These are phyloP conservation scores for Brachynemurus nebulosus DNA, from an alignment of 2,888 invertebrate genomes.

Conservation along the genomic window DNA sequence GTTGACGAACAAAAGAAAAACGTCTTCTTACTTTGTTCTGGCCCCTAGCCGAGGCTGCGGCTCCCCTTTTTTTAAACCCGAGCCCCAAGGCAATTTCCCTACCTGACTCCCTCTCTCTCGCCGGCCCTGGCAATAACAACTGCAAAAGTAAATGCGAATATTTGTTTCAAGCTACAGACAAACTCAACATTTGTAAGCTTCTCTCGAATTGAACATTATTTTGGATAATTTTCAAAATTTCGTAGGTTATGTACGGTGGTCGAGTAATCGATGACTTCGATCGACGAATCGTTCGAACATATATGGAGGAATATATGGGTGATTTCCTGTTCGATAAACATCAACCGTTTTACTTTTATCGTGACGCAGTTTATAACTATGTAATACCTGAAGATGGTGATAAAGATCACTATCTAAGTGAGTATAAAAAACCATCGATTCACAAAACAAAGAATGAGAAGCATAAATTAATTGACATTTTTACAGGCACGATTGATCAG, in stretches of 20 bases:
- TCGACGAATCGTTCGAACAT: slow-evolving; percentile 69
- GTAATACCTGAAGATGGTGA: slow-evolving; percentile 54
- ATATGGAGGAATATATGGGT: slow-evolving; percentile 91
- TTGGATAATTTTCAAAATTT: background rate
- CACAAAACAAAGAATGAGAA: background rate
- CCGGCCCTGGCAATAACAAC: too few relatives aligned
- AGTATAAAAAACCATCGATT: slow-evolving; percentile 13
- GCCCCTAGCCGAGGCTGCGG: too few relatives aligned
- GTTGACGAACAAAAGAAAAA: too few relatives aligned
- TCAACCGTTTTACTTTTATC: slow-evolving; percentile 83
- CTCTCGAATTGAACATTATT: background rate
- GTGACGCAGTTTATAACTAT: slow-evolving; percentile 60
- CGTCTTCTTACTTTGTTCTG: too few relatives aligned
- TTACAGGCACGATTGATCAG: slow-evolving; percentile 63
- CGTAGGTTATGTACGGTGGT: slow-evolving; percentile 85
- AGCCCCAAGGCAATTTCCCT: too few relatives aligned
- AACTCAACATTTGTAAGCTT: background rate
- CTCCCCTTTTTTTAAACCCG: too few relatives aligned
- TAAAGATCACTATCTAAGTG: slow-evolving; percentile 59
- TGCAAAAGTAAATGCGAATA: too few relatives aligned
- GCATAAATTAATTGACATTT: slow-evolving; percentile 13
- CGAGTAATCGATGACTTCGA: slow-evolving; percentile 87
- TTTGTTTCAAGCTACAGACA: too few relatives aligned
- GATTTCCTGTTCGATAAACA: slow-evolving; percentile 86
- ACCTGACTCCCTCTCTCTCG: too few relatives aligned